Percentiles rank a stretch among this genome's conserved stretches.
These are phyloP conservation scores for Rhagologus leucostigma DNA, from an alignment of 2,113 vertebrate species.

Conservation along the genomic window DNA sequence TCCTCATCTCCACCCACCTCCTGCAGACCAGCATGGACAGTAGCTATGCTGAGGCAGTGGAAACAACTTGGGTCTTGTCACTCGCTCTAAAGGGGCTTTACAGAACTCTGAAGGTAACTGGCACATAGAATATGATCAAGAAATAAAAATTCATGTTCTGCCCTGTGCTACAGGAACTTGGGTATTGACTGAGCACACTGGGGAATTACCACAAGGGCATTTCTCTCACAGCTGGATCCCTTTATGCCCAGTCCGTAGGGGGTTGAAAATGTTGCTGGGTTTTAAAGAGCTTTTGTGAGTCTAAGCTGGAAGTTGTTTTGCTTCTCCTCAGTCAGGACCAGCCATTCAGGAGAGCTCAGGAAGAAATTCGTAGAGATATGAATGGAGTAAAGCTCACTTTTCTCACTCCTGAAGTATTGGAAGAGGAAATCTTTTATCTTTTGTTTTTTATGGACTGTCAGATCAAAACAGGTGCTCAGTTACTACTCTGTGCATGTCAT, in stretches of 20 bases:
- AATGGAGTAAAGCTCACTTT: not conserved
- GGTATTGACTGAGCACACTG: not conserved
- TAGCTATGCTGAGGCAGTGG: conserved; percentile 84
- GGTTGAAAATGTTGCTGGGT: not conserved
- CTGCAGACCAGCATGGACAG: conserved; percentile 84
- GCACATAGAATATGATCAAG: rapidly evolving
- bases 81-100: conserved; percentile 93
- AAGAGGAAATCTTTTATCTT: not conserved
- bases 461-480: not conserved
- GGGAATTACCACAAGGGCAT: not conserved
- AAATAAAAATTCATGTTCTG: not conserved
- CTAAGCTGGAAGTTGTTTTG: not conserved
- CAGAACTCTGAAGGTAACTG: conserved; percentile 86
- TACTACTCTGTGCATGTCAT: not conserved
- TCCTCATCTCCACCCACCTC: conserved; percentile 86
- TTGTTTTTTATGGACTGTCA: not conserved
- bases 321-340: not conserved
- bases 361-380: not conserved
- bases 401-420: not conserved
- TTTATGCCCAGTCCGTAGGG: not conserved
- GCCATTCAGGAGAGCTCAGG: not conserved
- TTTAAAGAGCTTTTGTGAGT: not conserved
- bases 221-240: not conserved
- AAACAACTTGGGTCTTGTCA: conserved; percentile 93
- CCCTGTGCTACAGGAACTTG: not conserved